Evolutionary conservation across 2,113 vertebrate species (phyloP).

Genomic region (Ardeotis arabs): DNA sequence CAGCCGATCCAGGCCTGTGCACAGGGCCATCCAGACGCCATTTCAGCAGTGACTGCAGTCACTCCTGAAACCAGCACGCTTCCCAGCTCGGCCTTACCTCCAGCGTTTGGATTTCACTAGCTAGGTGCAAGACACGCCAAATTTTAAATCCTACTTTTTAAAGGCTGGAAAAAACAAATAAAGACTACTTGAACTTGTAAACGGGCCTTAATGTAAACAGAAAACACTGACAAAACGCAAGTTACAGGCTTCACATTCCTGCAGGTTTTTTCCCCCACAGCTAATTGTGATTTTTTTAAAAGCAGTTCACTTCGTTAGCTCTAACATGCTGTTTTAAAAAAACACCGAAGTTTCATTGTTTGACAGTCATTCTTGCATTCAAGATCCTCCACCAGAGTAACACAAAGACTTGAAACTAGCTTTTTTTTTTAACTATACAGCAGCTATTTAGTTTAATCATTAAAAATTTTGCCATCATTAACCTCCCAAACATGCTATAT

Average conservation of each 20-base stretch:
- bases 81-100: not conserved
- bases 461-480: not conserved
- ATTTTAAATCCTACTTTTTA: not conserved
- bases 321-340: not conserved
- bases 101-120: not conserved
- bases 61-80: rapidly evolving
- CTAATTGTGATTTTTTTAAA: not conserved
- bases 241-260: not conserved
- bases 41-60: too few species aligned
- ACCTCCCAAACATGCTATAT: not conserved
- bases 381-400: not conserved
- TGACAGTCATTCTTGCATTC: not conserved
- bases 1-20: not conserved
- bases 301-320: not conserved
- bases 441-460: constrained; percentile 18
- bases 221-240: not conserved
- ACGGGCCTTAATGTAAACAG: not conserved
- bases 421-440: not conserved
- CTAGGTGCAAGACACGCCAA: rapidly evolving
- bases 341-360: not conserved
- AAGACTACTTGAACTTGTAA: not conserved
- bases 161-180: not conserved
- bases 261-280: not conserved
- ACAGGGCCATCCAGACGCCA: not conserved
- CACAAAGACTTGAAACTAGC: not conserved